Base-by-base conservation (phyloP, 2,888 invertebrate genomes). In the Coenonympha glycerion region DNA sequence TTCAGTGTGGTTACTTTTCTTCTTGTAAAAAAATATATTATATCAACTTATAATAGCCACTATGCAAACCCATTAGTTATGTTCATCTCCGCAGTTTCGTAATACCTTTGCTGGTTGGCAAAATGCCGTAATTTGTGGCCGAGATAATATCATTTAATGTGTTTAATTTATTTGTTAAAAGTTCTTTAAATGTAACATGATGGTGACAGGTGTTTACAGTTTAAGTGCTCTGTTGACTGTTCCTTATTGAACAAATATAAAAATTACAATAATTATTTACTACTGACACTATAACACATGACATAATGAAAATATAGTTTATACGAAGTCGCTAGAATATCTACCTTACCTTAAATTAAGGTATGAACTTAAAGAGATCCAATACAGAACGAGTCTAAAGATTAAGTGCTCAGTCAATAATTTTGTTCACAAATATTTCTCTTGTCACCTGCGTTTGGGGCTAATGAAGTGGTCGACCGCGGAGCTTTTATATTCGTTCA, bases 401-500 rank as follows among this genome's bases (percentile, higher is more conserved):
- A 49, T 55, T 55, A 49, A 41, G 48, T 41, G 22, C 26, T 40
- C 50, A 49, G 48, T 53, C 52, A 47, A 40, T 57, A 56, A 60
- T 56, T 42, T 49, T 47, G 51, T 53, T 46, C 34, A 48, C 49
- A 54, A 40, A 60, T 60, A 59, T 63, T 53, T 61, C 54, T 57
- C 49, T 49, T 59, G 62, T 60, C 59, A 59, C 47, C 52, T 53
- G 41, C 49, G 51, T 44, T 52, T 55, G 47, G 57, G 50, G 52
- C 58, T 69, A 67, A 71, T 67, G 65, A 68, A 68, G 63, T 55
- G 56, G 63, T 70, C 71, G 69, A 73, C 73, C 72, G 69, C 63
- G 63, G 57, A 22, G 63, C 63, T 65, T 55, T 62, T 61, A 64
- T 56, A 57, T 52, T 55, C 47, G 57, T 62, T 65, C 61, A 62